Base-by-base conservation (phyloP, 35 echinoderm and acorn worm genomes). In the Apostichopus japonicus region DNA sequence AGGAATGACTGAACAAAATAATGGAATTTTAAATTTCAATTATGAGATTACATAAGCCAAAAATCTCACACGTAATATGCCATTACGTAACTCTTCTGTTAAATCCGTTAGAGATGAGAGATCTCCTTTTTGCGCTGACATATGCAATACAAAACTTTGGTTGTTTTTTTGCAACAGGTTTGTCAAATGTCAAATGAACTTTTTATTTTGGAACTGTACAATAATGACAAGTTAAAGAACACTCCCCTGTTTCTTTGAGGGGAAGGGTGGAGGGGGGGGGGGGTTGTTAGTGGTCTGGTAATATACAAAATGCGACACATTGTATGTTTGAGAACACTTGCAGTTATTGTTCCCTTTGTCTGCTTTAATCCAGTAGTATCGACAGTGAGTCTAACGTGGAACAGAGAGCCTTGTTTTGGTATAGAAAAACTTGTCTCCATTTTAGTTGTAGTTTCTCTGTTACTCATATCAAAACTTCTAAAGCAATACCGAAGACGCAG, bases 401-500 rank as follows among this genome's bases (percentile, higher is more conserved):
- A 75, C 71, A 75, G 71, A 75, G 71, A 15, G 15, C 71, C 71
- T 75, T 75, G 14, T 75, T 75, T 23, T 19, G 71, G 2, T 75
- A 14, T 15, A 23, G 0, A 44, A 44, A 44, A 44, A 19, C 71
- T 21, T n/a, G 6, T 75, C 71, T 75, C 21, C 17, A 21, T 75
- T 75, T 73, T 19, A 24, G 71, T 75, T 75, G 57, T 75, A 75
- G 71, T 75, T 75, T 75, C 71, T 75, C 13, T 75, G 17, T 75
- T 75, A 75, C 71, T 21, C 71, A 75, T 61, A 61, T 44, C 33
- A 19, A 67, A 67, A 67, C 63, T 67, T 67, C 19, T 67, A 67
- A 83, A 83, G 56, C 21, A 21, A 84, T 19, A 51, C 81, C 81
- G 81, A 62, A 57, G 81, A 57, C 56, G 24, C 81, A 84, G 81